Evolutionary conservation across 2,888 invertebrate genomes (phyloP), one percentile per base, ranked within the genome.

Genomic region (Macroteleia sp.): DNA sequence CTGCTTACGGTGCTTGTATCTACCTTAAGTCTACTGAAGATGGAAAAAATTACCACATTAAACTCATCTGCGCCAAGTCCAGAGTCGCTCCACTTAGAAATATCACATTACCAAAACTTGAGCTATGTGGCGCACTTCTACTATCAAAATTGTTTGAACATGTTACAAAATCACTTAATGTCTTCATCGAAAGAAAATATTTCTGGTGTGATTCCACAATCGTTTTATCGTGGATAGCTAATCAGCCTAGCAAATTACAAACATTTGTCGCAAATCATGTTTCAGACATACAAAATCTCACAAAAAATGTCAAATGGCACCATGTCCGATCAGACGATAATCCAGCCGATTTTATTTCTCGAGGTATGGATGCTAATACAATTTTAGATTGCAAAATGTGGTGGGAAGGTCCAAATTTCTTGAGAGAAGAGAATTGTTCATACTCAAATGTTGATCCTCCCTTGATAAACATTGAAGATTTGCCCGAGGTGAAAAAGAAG

Each of bases 151-250:
- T 42, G 2, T 42, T 9, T 3, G 2, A 3, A 10, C 42, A 34
- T 9, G 34, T 34, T 1, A 14, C 1, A 14, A 9, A 9, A 3
- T 2, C 36, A 16, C 14, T 14, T 25, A 25, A 5, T 3, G 25
- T 34, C 10, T 10, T 3, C 12, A 34, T 34, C 12, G 10, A 34
- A 3, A n/a, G 10, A 10, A 34, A 34, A 10, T 67, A 44, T 67
- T 82, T 48, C n/a, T 84, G 83, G 80, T 44, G 77, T 1, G 83
- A 85, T 39, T 85, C 84, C 2, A 79, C 62, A 9, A 81, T 84
- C 1, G 57, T 69, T 0, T 32, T 82, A n/a, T 17, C 76, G 8
- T 86, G 84, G 83, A 67, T 85, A 30, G 69, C 52, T 32, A 62
- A 54, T 0, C 42, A 61, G 4, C 70, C 81, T 2, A 16, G 12